Percentiles rank a stretch among this genome's conserved stretches.
These are phyloP conservation scores for Pogonomyrmex barbatus DNA, from an alignment of 1,140 invertebrate genomes.

Conservation along the genomic window DNA sequence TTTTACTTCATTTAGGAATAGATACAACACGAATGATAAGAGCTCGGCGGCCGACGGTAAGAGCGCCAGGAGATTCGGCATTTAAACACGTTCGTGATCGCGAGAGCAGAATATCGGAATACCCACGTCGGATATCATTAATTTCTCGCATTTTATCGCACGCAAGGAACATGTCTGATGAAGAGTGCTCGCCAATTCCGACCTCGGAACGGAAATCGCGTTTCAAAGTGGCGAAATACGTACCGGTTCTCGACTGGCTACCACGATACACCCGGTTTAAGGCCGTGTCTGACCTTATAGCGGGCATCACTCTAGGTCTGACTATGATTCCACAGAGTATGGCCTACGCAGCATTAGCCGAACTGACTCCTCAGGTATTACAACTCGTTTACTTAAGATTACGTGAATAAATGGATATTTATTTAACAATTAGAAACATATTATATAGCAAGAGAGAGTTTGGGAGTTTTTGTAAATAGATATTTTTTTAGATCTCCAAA, in stretches of 20 bases:
- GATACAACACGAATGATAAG: slow-evolving; percentile 41
- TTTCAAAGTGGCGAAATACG: slow-evolving; percentile 72
- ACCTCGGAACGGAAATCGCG: slow-evolving; percentile 30
- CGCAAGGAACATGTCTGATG: slow-evolving; percentile 16
- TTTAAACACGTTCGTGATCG: not conserved
- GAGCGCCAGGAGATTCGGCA: not conserved
- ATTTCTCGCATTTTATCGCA: not conserved
- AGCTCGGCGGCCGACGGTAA: not conserved
- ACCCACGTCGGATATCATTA: not conserved
- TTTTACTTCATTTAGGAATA: slow-evolving; percentile 57
- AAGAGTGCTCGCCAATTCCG: slow-evolving; percentile 2
- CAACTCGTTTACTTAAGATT: not conserved
- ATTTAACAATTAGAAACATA: not conserved
- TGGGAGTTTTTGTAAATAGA: not conserved
- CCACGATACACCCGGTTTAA: slow-evolving; percentile 88
- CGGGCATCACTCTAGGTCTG: slow-evolving; percentile 92
- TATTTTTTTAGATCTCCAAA: not conserved
- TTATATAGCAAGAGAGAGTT: not conserved
- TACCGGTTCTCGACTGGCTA: slow-evolving; percentile 89
- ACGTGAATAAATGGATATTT: not conserved
- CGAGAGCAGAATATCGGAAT: not conserved
- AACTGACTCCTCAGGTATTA: slow-evolving; percentile 89
- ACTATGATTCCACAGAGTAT: slow-evolving; percentile 95
- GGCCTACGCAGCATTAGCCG: slow-evolving; percentile 92
- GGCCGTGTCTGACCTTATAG: slow-evolving; percentile 89